Percentiles rank a stretch among this genome's conserved stretches.
These are phyloP conservation scores for Cyphomyrus plagiostoma DNA, from an alignment of 2,113 vertebrate genomes.

Conservation along the genomic window DNA sequence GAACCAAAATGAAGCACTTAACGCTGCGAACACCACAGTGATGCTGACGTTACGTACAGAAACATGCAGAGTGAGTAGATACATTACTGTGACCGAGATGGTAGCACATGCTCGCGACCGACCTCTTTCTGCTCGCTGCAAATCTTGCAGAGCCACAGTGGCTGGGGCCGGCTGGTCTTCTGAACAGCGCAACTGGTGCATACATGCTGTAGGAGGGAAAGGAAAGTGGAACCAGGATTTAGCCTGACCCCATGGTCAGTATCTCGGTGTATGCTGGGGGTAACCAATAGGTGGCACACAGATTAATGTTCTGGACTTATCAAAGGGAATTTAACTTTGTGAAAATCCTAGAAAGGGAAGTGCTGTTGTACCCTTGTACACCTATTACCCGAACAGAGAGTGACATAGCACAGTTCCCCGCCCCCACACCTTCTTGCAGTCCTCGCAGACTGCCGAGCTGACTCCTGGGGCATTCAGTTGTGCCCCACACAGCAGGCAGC, in stretches of 20 bases:
- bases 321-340: neutral
- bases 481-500: slow-evolving; percentile 81
- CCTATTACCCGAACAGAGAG: neutral
- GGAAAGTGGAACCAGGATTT: neutral
- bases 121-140: slow-evolving; percentile 91
- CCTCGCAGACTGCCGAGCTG: slow-evolving; percentile 73
- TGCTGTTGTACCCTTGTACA: neutral
- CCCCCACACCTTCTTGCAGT: slow-evolving; percentile 82
- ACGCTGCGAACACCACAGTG: neutral
- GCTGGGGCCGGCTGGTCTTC: slow-evolving; percentile 63
- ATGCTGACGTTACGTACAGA: neutral
- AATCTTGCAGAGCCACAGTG: slow-evolving; percentile 87
- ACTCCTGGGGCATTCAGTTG: slow-evolving; percentile 70
- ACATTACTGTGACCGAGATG: neutral
- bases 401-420: neutral
- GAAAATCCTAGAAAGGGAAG: neutral
- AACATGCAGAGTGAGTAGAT: neutral
- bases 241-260: neutral
- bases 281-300: neutral
- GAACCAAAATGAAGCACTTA: neutral
- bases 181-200: slow-evolving; percentile 82
- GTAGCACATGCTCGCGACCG: slow-evolving; percentile 34
- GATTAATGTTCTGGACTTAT: neutral
- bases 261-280: neutral
- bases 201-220: slow-evolving; percentile 63